Conservation (phyloP, 2,113 vertebrate genomes). For the Mobula hypostoma region DNA sequence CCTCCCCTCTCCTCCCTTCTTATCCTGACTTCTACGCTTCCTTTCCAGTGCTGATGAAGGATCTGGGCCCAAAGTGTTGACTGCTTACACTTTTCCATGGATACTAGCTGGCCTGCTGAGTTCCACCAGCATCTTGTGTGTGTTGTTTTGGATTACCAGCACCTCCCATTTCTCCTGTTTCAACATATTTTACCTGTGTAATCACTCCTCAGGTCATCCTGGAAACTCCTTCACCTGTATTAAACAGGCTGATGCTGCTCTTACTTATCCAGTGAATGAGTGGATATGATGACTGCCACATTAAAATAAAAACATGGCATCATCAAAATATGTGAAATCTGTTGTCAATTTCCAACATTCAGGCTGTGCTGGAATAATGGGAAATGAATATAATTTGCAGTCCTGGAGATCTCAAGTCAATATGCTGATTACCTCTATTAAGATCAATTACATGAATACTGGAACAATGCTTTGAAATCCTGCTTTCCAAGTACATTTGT, state of each 20-base stretch:
- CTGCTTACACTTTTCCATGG: too few species aligned
- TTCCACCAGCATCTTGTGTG: too few species aligned
- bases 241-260: not conserved
- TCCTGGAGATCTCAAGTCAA: not conserved
- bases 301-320: not conserved
- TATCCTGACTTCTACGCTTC: too few species aligned
- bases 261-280: not conserved
- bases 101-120: too few species aligned
- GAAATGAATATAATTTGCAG: not conserved
- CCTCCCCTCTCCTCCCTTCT: too few species aligned
- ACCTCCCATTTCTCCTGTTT: not conserved
- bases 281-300: not conserved
- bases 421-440: not conserved
- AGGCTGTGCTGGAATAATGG: constrained; percentile 4
- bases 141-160: too few species aligned
- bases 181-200: not conserved
- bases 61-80: too few species aligned
- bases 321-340: not conserved
- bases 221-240: not conserved
- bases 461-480: not conserved
- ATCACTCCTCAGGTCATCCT: not conserved
- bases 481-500: not conserved
- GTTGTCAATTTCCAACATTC: not conserved
- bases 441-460: not conserved
- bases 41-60: too few species aligned